Base-by-base conservation (phyloP, 2,797 vertebrate genomes). In the Falco naumanni region DNA sequence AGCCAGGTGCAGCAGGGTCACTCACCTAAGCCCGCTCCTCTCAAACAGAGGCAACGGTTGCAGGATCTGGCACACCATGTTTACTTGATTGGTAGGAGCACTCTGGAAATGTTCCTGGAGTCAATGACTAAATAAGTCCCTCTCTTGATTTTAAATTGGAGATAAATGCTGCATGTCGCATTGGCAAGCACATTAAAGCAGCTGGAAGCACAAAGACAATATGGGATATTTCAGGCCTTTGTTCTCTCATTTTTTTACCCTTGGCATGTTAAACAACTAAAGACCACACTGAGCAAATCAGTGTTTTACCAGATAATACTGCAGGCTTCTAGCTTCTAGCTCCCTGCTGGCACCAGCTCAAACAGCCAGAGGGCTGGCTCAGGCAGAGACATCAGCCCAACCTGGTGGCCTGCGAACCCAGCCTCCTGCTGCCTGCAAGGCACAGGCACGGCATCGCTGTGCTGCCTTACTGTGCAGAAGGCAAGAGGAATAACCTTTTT, bases 111-210 rank as follows among this genome's bases (percentile, higher is more conserved):
- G 43, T 65, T 97, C 79, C 94, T 91, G 51, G 56, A 94, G 71
- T 78, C 81, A 94, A 78, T 85, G 70, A 91, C 93, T 89, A 95
- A 93, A 83, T 94, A 95, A 95, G 50, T 41, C 79, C 65, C 75
- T 78, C 75, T 94, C 72, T 78, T 72, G 71, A 81, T 94, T 96
- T 92, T 86, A 96, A 95, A 92, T 72, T 84, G 76, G 87, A 91
- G 57, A 47, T 91, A 94, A 97, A 76, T 83, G 75, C 81, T 37
- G 64, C 10, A 3, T 29, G 53, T 80, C 11, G 0, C 22, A 56
- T 17, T 85, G 89, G 94, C 89, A 94, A 93, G 50, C 65, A 45
- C 47, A 75, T 84, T 75, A 92, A 92, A 91, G 89, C 90, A 90
- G 91, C 86, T 96, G 90, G 78, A 95, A 94, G 61, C 61, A 82